Base-by-base conservation (phyloP, 2,888 invertebrate genomes). In the Drosophila maculinotata region DNA sequence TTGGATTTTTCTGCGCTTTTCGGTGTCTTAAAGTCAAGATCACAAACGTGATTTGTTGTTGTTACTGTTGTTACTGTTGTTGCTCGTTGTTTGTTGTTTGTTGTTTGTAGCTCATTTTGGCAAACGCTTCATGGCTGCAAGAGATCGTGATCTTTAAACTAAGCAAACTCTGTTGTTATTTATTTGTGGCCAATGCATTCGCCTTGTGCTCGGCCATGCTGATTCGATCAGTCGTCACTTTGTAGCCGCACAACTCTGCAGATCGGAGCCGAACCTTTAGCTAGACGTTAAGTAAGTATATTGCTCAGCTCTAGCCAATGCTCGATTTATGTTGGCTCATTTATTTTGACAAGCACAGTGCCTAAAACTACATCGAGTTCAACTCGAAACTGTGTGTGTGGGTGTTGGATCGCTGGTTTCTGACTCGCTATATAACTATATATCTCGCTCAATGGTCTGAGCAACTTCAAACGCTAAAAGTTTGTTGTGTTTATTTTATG, bases 91-190 rank as follows among this genome's bases (percentile, higher is more conserved):
- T 58, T 44, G 41, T 51, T 53, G 45, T 38, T 58, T 47, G 51
- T 53, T 66, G 63, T 60, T 60, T 69, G 60, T 73, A 58, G 65
- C 73, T 80, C 67, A 69, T 83, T 82, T 82, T 84, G 75, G 87
- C 75, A 71, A 83, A 72, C 58, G 81, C 58, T 79, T 63, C 70
- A 59, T 79, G 76, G 63, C 77, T 67, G 52, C 57, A 54, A 74
- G 62, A 85, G 84, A 82, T 82, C 87, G 81, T 82, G 87, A 82
- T 82, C 87, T 82, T 87, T 82, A 86, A 86, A 72, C 76, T 70
- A 59, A 75, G 71, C 78, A 67, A 68, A 75, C 84, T 71, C 57
- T 52, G 65, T 48, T 59, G 41, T 52, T 60, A 57, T 75, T 69
- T 69, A 62, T 80, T 73, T 79, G 74, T 54, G 36, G 47, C 35